Evolutionary conservation across 2,888 invertebrate species (phyloP).

Genomic region (Epinotia nisella): DNA sequence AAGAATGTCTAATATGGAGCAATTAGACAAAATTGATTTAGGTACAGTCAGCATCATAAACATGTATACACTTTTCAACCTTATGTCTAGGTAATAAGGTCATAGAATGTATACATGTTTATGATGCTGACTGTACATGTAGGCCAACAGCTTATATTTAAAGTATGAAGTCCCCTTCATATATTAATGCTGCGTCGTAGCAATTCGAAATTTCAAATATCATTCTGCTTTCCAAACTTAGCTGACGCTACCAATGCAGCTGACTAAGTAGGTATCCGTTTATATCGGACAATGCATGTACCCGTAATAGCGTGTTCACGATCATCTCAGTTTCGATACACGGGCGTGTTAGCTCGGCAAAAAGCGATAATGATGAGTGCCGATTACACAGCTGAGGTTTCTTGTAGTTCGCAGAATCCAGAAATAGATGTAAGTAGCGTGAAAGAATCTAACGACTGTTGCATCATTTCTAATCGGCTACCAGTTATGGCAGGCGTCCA

Average conservation of each 20-base stretch:
- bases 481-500: not conserved
- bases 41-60: no score
- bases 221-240: not conserved
- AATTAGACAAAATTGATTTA: no score
- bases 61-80: no score
- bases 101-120: no score
- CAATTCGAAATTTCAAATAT: no score
- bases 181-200: no score
- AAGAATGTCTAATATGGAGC: no score
- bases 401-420: slow-evolving; percentile 31
- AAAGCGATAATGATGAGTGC: slow-evolving; percentile 38
- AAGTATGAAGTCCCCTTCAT: no score
- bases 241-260: not conserved
- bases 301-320: slow-evolving; percentile 18
- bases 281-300: slow-evolving; percentile 20
- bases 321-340: slow-evolving; percentile 38
- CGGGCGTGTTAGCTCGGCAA: slow-evolving; percentile 14
- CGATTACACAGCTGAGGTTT: slow-evolving; percentile 33
- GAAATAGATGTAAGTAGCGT: slow-evolving; percentile 23
- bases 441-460: slow-evolving; percentile 13
- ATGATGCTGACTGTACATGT: no score
- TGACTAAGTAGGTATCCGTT: slow-evolving; percentile 6
- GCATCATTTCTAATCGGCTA: slow-evolving; percentile 5
- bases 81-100: no score
- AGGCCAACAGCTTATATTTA: no score